Percentiles rank a stretch among this genome's conserved stretches.
Evolutionary conservation across 2,888 invertebrate species (phyloP).

Genomic region (Acrobeloides nanus): DNA sequence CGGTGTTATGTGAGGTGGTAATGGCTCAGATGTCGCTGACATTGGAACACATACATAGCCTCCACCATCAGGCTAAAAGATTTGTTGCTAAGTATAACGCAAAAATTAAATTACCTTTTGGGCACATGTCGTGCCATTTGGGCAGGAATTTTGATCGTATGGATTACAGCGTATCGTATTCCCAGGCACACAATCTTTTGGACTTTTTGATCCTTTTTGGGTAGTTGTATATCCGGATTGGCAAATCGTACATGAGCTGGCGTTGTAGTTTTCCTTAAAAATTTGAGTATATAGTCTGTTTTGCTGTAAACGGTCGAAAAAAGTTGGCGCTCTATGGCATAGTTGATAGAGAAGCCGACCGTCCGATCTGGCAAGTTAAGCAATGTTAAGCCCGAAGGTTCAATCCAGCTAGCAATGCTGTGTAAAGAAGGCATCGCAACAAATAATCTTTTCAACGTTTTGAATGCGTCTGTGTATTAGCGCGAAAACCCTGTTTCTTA

Average conservation of each 20-base stretch:
- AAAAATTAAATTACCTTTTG: constrained; percentile 11
- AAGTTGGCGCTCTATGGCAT: neutral
- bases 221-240: constrained; percentile 7
- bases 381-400: too few relatives aligned
- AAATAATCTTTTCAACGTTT: too few relatives aligned
- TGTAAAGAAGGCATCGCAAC: too few relatives aligned
- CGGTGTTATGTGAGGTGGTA: neutral
- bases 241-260: constrained; percentile 8
- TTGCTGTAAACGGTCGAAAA: neutral
- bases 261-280: constrained; percentile 6
- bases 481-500: too few relatives aligned
- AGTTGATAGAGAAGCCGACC: too few relatives aligned
- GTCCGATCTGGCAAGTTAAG: too few relatives aligned
- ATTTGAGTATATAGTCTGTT: neutral
- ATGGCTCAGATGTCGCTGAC: neutral
- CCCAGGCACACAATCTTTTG: constrained; percentile 1
- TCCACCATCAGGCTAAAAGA: too few relatives aligned
- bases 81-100: too few relatives aligned
- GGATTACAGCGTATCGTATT: neutral
- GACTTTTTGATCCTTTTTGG: neutral
- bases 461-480: too few relatives aligned
- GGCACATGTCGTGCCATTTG: constrained; percentile 13
- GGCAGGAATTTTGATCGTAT: constrained; percentile 9
- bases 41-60: constrained; percentile 10
- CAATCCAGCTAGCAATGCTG: too few relatives aligned